Evolutionary conservation across 2,113 vertebrate genomes (phyloP).

Genomic region (Tetrax tetrax): DNA sequence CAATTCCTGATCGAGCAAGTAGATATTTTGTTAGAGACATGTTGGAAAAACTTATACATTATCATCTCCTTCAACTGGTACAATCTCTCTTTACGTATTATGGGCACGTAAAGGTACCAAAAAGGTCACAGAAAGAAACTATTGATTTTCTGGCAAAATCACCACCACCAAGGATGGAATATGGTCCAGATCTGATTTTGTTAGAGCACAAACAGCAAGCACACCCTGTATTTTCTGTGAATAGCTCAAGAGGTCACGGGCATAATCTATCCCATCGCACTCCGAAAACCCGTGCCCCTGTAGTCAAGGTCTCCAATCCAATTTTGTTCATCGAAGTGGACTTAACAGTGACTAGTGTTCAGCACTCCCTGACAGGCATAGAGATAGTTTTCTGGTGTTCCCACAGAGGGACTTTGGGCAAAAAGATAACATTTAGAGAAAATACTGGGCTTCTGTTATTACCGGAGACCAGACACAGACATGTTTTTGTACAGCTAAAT

Average conservation of each 20-base stretch:
- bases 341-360: no score
- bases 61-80: background rate
- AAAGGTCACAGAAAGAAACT: background rate
- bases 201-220: background rate
- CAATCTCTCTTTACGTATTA: background rate
- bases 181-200: background rate
- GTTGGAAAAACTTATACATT: background rate
- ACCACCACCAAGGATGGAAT: background rate
- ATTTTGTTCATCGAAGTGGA: background rate
- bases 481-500: no score
- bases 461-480: no score
- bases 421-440: no score
- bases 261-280: accelerated
- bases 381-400: no score
- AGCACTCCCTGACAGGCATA: no score
- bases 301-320: background rate
- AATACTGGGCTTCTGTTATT: no score
- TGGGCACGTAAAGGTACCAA: background rate
- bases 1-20: background rate
- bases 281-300: background rate
- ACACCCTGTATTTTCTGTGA: background rate
- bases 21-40: background rate
- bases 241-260: background rate
- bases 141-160: background rate
- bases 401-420: no score